Evolutionary conservation across 2,113 vertebrate species (phyloP).

Genomic region (Polypterus senegalus): DNA sequence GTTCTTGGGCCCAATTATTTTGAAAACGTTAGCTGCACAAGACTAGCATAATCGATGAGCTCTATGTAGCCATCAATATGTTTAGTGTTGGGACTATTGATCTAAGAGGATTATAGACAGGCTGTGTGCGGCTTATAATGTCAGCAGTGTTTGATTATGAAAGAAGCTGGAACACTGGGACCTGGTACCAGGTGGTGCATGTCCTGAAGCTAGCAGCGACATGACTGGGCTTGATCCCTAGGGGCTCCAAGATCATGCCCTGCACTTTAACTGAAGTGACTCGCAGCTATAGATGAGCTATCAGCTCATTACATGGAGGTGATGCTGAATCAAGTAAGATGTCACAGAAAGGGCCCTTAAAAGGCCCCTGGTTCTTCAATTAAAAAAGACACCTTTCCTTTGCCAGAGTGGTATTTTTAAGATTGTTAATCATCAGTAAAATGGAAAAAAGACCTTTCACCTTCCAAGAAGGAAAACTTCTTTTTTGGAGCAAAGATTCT

Average conservation of each 20-base stretch:
- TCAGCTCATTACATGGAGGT: constrained; percentile 42
- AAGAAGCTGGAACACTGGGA: constrained; percentile 42
- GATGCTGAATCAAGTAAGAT: constrained; percentile 3
- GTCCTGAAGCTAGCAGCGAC: constrained; percentile 68
- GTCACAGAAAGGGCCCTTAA: constrained; percentile 5
- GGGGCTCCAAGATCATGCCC: constrained; percentile 50
- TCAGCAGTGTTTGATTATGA: constrained; percentile 66
- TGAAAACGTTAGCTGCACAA: constrained; percentile 59
- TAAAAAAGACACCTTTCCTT: constrained; percentile 25
- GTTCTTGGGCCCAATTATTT: constrained; percentile 73
- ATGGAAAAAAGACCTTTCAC: background rate
- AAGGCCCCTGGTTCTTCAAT: constrained; percentile 33
- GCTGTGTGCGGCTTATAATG: constrained; percentile 72
- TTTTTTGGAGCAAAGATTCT: too few species aligned
- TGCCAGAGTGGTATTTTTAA: too few species aligned
- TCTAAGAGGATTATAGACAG: constrained; percentile 67
- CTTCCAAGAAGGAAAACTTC: too few species aligned
- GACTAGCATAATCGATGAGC: constrained; percentile 79
- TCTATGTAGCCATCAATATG: constrained; percentile 64
- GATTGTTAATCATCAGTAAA: constrained; percentile 27
- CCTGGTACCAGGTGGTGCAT: constrained; percentile 77
- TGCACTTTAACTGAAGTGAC: constrained; percentile 43
- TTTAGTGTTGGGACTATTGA: constrained; percentile 72
- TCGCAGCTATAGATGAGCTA: constrained; percentile 40
- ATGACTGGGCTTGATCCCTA: constrained; percentile 48